Evolutionary conservation across 2,888 invertebrate genomes (phyloP), one percentile per base, ranked within the genome.

Genomic region (Ophion ellenae): DNA sequence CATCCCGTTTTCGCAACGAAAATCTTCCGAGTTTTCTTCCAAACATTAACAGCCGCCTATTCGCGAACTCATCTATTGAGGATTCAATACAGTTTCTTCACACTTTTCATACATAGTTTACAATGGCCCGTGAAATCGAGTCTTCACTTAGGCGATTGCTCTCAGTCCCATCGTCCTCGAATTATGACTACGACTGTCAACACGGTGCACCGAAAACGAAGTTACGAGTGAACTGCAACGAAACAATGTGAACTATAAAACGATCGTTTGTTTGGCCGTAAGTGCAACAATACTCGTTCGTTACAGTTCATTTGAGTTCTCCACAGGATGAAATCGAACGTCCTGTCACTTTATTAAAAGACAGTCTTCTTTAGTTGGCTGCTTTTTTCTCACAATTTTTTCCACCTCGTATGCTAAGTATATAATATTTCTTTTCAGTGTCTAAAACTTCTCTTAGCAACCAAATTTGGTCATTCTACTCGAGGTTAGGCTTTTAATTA

Each of bases 201-300:
- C 70, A 63, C 75, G 71, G 32, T 70, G 57, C 59, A 61, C 63
- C 66, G 59, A 61, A 81, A 74, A 81, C 63, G 45, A 67, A 67
- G 70, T 73, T 40, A 63, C 47, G 53, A 71, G 79, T 28, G 81
- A 76, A 76, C 32, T 76, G 40, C 75, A 79, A 69, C 70, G 81
- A 79, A 87, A 87, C 81, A 82, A 87, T 87, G 87, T 87, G 87
- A 87, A 84, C 61, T 36, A 75, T 11, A n/a, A 66, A 57, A 64
- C 61, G 59, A 76, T n/a, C n/a, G 11, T 47, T 78, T 75, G 57
- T 59, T 75, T 75, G 77, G 84, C 86, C 84, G 86, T 86, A 57
- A 86, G 86, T 86, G 14, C 3, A 66, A 40, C 70, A 66, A 61
- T 71, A n/a, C 40, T 64, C 59, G 20, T 63, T 20, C 45, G 53